Evolutionary conservation across 2,113 vertebrate genomes (phyloP).

Genomic region (Syrrhaptes paradoxus): DNA sequence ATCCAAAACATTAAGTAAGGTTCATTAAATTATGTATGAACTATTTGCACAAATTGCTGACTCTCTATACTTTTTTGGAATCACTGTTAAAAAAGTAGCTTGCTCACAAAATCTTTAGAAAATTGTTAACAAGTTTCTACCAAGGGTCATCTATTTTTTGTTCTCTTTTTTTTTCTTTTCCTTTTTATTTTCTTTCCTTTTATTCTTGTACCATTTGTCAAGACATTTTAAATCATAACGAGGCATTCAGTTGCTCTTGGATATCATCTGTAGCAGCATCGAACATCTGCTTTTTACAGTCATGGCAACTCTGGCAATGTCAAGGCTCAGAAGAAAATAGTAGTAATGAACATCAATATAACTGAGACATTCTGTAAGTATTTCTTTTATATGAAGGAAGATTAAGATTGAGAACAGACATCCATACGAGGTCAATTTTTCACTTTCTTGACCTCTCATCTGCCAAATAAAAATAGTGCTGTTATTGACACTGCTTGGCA

Average conservation of each 20-base stretch:
- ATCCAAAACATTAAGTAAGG: neutral
- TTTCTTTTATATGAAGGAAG: neutral
- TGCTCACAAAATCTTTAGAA: neutral
- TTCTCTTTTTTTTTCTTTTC: neutral
- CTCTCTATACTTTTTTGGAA: neutral
- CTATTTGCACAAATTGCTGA: neutral
- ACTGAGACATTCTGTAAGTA: neutral
- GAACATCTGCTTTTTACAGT: neutral
- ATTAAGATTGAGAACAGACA: neutral
- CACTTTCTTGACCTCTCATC: neutral
- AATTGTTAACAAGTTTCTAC: neutral
- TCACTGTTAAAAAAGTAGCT: neutral
- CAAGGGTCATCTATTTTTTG: neutral
- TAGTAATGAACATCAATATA: neutral
- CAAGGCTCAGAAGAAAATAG: neutral
- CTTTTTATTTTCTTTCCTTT: neutral
- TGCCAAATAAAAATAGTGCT: neutral
- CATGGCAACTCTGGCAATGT: neutral
- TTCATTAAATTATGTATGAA: neutral
- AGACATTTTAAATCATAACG: neutral
- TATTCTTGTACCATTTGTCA: neutral
- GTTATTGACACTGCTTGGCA: neutral
- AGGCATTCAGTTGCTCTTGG: neutral
- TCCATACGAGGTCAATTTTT: neutral
- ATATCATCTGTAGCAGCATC: neutral